Percentiles rank a stretch among this genome's conserved stretches.
phyloP scores from a whole-genome alignment of 1,140 invertebrate species.

The Dermatophagoides farinae region DNA sequence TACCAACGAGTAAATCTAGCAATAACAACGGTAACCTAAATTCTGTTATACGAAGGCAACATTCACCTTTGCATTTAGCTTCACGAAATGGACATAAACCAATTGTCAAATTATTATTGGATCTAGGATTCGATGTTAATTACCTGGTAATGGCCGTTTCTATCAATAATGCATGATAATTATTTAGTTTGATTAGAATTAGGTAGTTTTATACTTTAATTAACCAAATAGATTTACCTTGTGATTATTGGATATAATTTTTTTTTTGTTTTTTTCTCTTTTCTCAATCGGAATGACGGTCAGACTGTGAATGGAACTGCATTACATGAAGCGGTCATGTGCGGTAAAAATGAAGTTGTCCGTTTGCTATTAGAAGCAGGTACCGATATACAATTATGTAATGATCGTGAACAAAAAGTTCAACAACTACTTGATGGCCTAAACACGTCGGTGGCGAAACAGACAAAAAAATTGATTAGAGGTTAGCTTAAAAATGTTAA shows the following conservation, averaged over 20 bases:
- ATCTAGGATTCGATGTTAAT: conserved; percentile 71
- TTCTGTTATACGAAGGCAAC: conserved; percentile 20
- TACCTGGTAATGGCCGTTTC: conserved; percentile 22
- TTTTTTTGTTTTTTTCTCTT: neutral
- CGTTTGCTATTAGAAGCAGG: conserved; percentile 46
- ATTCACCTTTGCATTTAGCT: conserved; percentile 79
- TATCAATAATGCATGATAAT: neutral
- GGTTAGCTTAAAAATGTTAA: conserved; percentile 34
- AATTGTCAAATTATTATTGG: conserved; percentile 58
- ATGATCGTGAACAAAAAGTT: conserved; percentile 58
- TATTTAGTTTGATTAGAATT: neutral
- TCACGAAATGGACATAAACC: conserved; percentile 78
- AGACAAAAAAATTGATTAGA: conserved; percentile 58
- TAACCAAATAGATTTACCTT: neutral
- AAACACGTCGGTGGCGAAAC: conserved; percentile 64
- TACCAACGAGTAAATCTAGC: neutral
- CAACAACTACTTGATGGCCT: conserved; percentile 65
- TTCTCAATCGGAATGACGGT: neutral
- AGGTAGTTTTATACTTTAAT: neutral
- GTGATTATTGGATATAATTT: neutral
- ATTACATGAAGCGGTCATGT: conserved; percentile 80
- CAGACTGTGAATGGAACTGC: conserved; percentile 69
- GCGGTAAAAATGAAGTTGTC: conserved; percentile 77
- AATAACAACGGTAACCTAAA: neutral
- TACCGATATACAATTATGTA: conserved; percentile 53